These are phyloP conservation scores for Strigops habroptila DNA, from an alignment of 2,113 vertebrate species.

Conservation along the genomic window DNA sequence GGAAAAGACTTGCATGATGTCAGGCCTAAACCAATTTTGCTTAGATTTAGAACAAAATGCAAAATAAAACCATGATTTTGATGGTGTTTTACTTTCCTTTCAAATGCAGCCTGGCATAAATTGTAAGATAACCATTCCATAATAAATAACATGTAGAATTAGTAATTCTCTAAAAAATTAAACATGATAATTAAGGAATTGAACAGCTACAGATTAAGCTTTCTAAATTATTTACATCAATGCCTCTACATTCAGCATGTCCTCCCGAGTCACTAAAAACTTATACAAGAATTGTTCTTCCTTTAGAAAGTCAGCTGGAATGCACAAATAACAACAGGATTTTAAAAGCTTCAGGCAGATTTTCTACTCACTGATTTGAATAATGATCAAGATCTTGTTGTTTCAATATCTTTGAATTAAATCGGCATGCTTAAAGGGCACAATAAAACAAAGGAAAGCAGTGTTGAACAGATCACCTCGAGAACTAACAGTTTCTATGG, in stretches of 20 bases:
- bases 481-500: not conserved
- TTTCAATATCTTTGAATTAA: not conserved
- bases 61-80: not conserved
- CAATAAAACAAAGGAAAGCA: not conserved
- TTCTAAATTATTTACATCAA: not conserved
- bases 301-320: not conserved
- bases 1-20: not conserved
- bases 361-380: not conserved
- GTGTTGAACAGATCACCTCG: not conserved
- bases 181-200: not conserved
- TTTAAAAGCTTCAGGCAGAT: not conserved
- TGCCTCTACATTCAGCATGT: not conserved
- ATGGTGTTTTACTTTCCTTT: not conserved
- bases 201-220: not conserved
- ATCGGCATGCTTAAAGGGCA: not conserved
- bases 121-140: not conserved
- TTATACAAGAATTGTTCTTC: not conserved
- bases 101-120: not conserved
- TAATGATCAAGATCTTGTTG: not conserved
- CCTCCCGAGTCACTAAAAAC: not conserved
- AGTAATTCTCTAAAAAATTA: not conserved
- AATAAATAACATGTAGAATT: not conserved
- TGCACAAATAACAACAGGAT: not conserved
- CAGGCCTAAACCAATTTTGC: not conserved
- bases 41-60: not conserved